Evolutionary conservation across 1,140 invertebrate genomes (phyloP).

Genomic region (Nephila pilipes): DNA sequence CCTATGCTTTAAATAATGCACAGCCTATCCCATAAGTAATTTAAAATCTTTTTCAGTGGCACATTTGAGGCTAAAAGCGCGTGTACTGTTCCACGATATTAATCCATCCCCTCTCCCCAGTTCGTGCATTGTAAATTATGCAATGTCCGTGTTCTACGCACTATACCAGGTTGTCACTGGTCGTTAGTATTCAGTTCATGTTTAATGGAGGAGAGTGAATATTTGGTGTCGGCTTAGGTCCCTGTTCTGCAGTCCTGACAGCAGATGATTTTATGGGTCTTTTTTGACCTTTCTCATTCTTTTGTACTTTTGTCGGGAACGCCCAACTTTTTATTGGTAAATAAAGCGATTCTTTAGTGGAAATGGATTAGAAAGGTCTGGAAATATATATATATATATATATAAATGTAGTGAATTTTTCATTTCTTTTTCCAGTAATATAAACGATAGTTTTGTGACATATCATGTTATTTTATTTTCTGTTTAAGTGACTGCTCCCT

Average conservation of each 20-base stretch:
- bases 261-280: constrained; percentile 38
- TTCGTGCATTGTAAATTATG: constrained; percentile 38
- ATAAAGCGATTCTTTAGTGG: background rate
- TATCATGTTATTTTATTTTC: no score
- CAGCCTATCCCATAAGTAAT: constrained; percentile 12
- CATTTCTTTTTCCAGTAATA: background rate
- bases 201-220: constrained; percentile 32
- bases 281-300: constrained; percentile 28
- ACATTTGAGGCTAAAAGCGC: background rate
- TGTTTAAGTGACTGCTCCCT: no score
- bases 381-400: no score
- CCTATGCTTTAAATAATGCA: constrained; percentile 3
- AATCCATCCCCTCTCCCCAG: constrained; percentile 19
- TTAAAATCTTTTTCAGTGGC: constrained; percentile 25
- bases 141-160: constrained; percentile 14
- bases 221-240: constrained; percentile 42
- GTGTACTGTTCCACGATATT: constrained; percentile 15
- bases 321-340: constrained; percentile 46
- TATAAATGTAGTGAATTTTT: no score
- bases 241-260: constrained; percentile 23
- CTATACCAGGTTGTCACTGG: constrained; percentile 13
- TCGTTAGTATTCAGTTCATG: constrained; percentile 60
- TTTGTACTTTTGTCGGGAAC: constrained; percentile 41
- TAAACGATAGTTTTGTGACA: background rate
- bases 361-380: background rate